phyloP scores from a whole-genome alignment of 2,888 invertebrate species.

The Parthenolecanium corni region DNA sequence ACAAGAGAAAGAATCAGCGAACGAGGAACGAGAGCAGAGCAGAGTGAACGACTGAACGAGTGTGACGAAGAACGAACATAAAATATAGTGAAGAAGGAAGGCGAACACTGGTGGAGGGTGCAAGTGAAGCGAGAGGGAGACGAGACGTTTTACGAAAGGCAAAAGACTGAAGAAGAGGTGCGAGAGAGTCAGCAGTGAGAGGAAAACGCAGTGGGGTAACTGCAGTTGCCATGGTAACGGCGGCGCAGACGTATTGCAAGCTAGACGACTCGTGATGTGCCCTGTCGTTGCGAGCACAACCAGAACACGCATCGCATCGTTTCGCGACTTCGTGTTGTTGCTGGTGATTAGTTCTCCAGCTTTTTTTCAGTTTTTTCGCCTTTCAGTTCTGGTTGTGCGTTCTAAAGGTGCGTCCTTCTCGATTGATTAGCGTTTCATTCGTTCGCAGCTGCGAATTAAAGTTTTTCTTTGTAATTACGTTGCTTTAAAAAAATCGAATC shows the following conservation, averaged over 20 bases:
- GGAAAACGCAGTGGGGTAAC: constrained; percentile 18
- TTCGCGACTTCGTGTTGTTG: constrained; percentile 19
- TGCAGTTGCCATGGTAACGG: constrained; percentile 26
- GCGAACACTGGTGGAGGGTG: too few species aligned
- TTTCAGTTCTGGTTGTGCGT: constrained; percentile 1
- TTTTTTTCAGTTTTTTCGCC: not conserved
- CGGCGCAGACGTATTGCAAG: constrained; percentile 22
- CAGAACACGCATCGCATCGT: constrained; percentile 26
- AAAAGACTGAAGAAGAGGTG: not conserved
- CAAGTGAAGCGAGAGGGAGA: too few species aligned
- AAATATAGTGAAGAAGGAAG: too few species aligned
- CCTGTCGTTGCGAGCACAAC: constrained; percentile 21
- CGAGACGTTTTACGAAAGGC: too few species aligned
- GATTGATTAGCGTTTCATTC: too few species aligned
- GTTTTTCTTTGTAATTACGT: not conserved
- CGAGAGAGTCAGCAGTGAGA: not conserved
- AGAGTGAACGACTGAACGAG: not conserved
- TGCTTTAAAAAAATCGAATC: not conserved
- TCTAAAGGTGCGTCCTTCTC: too few species aligned
- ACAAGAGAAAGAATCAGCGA: not conserved
- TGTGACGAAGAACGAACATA: not conserved
- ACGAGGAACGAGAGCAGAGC: not conserved
- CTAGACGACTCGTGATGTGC: constrained; percentile 27
- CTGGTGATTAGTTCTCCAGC: constrained; percentile 18
- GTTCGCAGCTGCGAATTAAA: too few species aligned